A percentile compares a stretch with the other conserved stretches of the same genome.
These are phyloP conservation scores for Lymantria dispar DNA, from an alignment of 2,888 invertebrate species.

Conservation along the genomic window DNA sequence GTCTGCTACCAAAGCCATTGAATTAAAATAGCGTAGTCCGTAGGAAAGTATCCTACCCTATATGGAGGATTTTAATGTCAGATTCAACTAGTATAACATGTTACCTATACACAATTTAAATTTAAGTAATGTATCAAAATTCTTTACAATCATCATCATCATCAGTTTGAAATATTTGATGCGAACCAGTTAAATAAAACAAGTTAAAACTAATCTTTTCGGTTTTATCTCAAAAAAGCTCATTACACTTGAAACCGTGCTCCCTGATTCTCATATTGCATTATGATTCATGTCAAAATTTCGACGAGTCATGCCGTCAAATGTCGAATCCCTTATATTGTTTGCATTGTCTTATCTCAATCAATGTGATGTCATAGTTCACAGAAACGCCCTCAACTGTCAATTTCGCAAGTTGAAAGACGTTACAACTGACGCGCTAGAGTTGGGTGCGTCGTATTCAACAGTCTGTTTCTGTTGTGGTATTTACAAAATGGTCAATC, in stretches of 20 bases:
- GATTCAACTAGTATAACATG: no score
- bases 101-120: no score
- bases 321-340: conserved; percentile 70
- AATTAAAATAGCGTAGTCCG: no score
- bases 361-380: conserved; percentile 68
- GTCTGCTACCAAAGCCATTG: no score
- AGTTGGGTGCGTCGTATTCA: conserved; percentile 36
- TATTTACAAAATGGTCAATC: conserved; percentile 56
- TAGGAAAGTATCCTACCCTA: no score
- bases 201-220: no score
- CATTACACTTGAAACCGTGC: conserved; percentile 46
- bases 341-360: conserved; percentile 65
- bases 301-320: conserved; percentile 62
- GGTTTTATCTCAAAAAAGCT: conserved; percentile 18
- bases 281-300: conserved; percentile 63
- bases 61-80: no score
- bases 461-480: conserved; percentile 34
- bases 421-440: conserved; percentile 26
- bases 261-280: conserved; percentile 60
- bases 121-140: no score
- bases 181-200: no score
- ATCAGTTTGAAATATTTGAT: no score
- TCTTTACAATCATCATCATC: no score
- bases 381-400: conserved; percentile 58
- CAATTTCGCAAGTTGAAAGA: conserved; percentile 63